phyloP scores from a whole-genome alignment of 2,888 invertebrate genomes.

The Sclerodermus sp. region DNA sequence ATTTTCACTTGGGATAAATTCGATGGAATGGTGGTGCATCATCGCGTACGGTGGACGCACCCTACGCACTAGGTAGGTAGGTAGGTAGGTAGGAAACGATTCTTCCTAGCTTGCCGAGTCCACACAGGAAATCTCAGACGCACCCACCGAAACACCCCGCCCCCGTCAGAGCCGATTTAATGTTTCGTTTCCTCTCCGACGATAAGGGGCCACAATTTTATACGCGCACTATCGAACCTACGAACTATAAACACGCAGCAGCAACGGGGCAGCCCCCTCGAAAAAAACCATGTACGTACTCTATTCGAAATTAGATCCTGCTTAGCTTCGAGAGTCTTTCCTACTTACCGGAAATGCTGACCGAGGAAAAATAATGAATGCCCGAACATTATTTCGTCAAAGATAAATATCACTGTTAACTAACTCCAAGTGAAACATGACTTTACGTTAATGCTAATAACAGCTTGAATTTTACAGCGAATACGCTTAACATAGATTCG shows the following conservation, averaged over 20 bases:
- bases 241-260: too few relatives aligned
- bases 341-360: not conserved
- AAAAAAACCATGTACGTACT: not conserved
- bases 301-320: not conserved
- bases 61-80: slow-evolving; percentile 32
- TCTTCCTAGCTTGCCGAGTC: slow-evolving; percentile 45
- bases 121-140: slow-evolving; percentile 56
- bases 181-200: slow-evolving; percentile 53
- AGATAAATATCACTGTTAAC: too few relatives aligned
- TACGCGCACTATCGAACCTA: slow-evolving; percentile 16
- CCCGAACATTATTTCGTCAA: too few relatives aligned
- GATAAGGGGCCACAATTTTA: slow-evolving; percentile 51
- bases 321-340: not conserved
- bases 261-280: not conserved
- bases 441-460: too few relatives aligned
- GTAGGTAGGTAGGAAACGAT: slow-evolving; percentile 43
- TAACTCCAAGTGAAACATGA: too few relatives aligned
- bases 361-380: too few relatives aligned
- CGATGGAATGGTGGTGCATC: too few relatives aligned
- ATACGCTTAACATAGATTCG: too few relatives aligned
- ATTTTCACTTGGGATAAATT: too few relatives aligned
- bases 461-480: too few relatives aligned
- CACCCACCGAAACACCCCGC: slow-evolving; percentile 55
- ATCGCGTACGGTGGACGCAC: slow-evolving; percentile 28
- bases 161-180: slow-evolving; percentile 53